Percentiles rank a stretch among this genome's conserved stretches.
phyloP scores from a whole-genome alignment of 2,797 vertebrate species.

The Lateolabrax maculatus region DNA sequence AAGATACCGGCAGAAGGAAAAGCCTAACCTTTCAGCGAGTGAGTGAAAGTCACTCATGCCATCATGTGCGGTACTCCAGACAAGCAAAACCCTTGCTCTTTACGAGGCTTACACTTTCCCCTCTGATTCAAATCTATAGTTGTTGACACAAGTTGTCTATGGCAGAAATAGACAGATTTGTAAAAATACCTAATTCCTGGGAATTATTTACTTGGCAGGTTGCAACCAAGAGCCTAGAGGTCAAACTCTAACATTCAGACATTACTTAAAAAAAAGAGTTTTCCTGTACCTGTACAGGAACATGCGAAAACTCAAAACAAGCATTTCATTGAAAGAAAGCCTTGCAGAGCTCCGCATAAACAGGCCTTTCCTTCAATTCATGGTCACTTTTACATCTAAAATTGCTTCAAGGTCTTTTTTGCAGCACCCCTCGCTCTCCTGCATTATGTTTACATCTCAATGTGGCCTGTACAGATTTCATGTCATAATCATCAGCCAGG shows the following conservation, averaged over 20 bases:
- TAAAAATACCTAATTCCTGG: constrained; percentile 48
- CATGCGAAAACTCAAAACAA: constrained; percentile 17
- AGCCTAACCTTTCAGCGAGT: constrained; percentile 80
- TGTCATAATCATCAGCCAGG: constrained; percentile 41
- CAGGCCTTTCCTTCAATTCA: constrained; percentile 19
- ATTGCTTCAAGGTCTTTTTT: constrained; percentile 41
- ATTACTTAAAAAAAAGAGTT: background rate
- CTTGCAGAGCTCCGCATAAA: constrained; percentile 4
- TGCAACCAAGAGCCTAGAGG: constrained; percentile 17
- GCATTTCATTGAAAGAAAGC: constrained; percentile 16
- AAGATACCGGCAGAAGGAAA: constrained; percentile 73
- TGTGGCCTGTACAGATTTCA: constrained; percentile 34
- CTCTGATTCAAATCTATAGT: constrained; percentile 69
- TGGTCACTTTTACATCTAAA: constrained; percentile 36
- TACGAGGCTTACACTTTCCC: constrained; percentile 63
- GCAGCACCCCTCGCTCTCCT: constrained; percentile 19
- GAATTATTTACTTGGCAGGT: constrained; percentile 44
- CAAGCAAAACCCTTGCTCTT: constrained; percentile 52
- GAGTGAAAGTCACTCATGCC: constrained; percentile 79
- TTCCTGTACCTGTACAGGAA: background rate
- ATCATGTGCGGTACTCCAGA: constrained; percentile 69
- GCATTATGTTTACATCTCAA: constrained; percentile 52
- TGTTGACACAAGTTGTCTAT: constrained; percentile 62
- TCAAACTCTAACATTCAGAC: constrained; percentile 4
- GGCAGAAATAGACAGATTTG: constrained; percentile 48